Conservation (phyloP, 2,113 vertebrate genomes). For the Myiozetetes cayanensis region DNA sequence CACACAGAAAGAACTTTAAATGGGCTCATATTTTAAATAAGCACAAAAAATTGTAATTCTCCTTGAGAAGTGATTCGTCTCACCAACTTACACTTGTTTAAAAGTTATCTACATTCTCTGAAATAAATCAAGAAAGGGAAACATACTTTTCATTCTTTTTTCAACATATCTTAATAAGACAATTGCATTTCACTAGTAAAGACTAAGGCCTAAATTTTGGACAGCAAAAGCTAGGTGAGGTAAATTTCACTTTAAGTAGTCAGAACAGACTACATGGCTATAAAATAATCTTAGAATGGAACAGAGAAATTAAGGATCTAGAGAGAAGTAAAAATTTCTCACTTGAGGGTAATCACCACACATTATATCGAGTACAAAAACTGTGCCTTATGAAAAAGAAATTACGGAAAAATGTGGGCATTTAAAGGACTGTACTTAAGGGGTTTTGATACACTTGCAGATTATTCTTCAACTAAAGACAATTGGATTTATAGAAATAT, state of each 20-base stretch:
- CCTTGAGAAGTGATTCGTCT: not conserved
- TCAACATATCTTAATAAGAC: not conserved
- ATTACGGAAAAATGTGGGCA: fast-evolving
- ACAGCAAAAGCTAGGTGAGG: not conserved
- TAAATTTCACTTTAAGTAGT: not conserved
- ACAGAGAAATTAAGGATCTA: not conserved
- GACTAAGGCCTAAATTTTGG: not conserved
- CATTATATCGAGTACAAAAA: not conserved
- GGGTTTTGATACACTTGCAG: not conserved
- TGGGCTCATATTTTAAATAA: not conserved
- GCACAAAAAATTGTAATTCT: not conserved
- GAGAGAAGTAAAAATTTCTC: not conserved
- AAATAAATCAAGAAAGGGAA: not conserved
- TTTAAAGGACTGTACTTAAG: not conserved
- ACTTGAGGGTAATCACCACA: not conserved
- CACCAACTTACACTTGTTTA: not conserved
- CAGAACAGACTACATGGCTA: not conserved
- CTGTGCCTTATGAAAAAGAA: not conserved
- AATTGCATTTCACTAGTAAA: not conserved
- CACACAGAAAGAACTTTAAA: not conserved
- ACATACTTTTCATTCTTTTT: not conserved
- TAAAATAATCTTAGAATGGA: not conserved
- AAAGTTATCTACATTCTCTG: not conserved
- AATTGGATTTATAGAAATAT: not conserved
- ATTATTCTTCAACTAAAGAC: not conserved